Evolutionary conservation across 2,797 vertebrate genomes (phyloP).

Genomic region (Hydrolagus colliei): DNA sequence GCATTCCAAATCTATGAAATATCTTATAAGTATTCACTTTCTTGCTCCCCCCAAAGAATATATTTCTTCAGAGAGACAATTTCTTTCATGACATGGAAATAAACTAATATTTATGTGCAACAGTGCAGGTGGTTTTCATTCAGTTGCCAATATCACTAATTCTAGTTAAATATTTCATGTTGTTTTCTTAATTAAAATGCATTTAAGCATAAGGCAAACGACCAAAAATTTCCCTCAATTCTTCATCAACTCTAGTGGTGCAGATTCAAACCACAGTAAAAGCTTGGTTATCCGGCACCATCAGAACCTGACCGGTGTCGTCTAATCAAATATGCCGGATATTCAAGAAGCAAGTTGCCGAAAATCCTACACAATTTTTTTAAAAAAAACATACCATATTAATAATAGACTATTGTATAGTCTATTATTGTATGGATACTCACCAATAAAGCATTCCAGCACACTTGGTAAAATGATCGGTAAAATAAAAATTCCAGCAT

Average conservation of each 20-base stretch:
- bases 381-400: no score
- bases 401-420: no score
- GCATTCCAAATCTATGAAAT: neutral
- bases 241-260: neutral
- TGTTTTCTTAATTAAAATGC: neutral
- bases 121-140: neutral
- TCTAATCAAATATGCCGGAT: no score
- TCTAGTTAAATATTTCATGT: neutral
- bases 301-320: no score
- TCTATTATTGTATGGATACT: no score
- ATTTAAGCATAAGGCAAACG: neutral
- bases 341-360: no score
- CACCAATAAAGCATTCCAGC: no score
- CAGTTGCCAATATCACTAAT: neutral
- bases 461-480: no score
- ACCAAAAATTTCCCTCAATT: neutral
- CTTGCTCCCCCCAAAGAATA: neutral
- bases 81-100: slow-evolving; percentile 1
- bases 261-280: neutral
- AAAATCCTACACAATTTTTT: no score
- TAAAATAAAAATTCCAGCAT: no score
- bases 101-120: neutral
- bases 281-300: no score
- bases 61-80: neutral
- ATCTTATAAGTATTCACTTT: neutral